phyloP scores from a whole-genome alignment of 2,113 vertebrate species.

The Actinemys pallida region DNA sequence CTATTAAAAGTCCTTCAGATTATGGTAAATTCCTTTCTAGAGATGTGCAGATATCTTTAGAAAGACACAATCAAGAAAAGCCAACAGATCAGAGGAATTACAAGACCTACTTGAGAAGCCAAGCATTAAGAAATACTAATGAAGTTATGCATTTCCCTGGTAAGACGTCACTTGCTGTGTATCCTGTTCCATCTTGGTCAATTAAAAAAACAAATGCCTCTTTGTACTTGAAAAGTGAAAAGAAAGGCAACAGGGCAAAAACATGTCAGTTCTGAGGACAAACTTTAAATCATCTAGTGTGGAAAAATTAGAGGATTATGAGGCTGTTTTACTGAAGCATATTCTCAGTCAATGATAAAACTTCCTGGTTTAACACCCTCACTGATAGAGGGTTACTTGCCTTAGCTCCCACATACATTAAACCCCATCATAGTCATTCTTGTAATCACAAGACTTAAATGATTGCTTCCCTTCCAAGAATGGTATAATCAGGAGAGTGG shows the following conservation, averaged over 20 bases:
- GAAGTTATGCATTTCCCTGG: conserved; percentile 8
- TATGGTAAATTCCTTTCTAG: background rate
- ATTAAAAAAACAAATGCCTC: background rate
- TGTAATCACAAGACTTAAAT: conserved; percentile 23
- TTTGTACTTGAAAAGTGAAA: conserved; percentile 16
- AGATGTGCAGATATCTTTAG: conserved; percentile 6
- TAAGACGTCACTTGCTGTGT: background rate
- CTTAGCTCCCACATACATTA: background rate
- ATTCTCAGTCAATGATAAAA: conserved; percentile 5
- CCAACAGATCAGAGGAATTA: conserved; percentile 11
- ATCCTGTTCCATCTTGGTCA: conserved; percentile 23
- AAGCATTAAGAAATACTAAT: background rate
- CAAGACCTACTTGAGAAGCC: background rate
- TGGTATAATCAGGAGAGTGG: background rate
- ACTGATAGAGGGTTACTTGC: background rate
- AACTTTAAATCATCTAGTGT: background rate
- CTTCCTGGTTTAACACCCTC: background rate
- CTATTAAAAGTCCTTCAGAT: background rate
- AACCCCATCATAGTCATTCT: conserved; percentile 12
- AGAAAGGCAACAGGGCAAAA: conserved; percentile 4
- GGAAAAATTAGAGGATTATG: background rate
- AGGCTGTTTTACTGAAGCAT: background rate
- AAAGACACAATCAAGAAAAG: background rate
- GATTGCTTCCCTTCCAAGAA: conserved; percentile 40
- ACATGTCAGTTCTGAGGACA: conserved; percentile 6